These are phyloP conservation scores for Temnothorax longispinosus DNA, from an alignment of 1,140 invertebrate genomes.

Conservation along the genomic window DNA sequence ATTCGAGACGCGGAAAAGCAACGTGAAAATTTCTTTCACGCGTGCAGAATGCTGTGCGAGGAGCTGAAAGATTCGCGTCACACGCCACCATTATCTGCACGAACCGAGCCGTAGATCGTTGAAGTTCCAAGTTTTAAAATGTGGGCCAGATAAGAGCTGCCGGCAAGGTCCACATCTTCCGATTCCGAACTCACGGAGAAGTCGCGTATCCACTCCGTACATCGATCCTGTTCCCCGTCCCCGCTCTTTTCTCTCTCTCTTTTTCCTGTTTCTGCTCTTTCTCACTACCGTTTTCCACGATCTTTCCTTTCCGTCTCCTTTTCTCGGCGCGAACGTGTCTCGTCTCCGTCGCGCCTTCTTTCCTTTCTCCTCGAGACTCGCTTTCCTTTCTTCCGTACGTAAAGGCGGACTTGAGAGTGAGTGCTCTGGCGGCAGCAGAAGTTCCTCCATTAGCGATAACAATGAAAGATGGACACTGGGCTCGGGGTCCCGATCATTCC, in stretches of 20 bases:
- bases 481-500: constrained; percentile 70
- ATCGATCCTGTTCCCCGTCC: constrained; percentile 60
- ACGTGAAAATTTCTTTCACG: constrained; percentile 31
- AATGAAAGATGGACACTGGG: constrained; percentile 81
- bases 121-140: constrained; percentile 72
- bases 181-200: constrained; percentile 74
- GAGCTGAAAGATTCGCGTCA: constrained; percentile 59
- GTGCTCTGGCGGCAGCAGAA: constrained; percentile 69
- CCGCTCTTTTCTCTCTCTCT: background rate
- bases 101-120: constrained; percentile 36
- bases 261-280: background rate
- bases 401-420: constrained; percentile 60
- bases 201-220: constrained; percentile 68
- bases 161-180: constrained; percentile 68
- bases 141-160: constrained; percentile 75
- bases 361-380: constrained; percentile 20
- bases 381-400: constrained; percentile 53
- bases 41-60: background rate
- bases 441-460: constrained; percentile 83
- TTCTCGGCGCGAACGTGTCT: constrained; percentile 8
- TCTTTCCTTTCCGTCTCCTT: background rate
- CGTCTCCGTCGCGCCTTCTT: constrained; percentile 29
- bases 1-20: background rate
- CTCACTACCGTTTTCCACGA: background rate
- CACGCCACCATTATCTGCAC: constrained; percentile 48